phyloP scores from a whole-genome alignment of 1,140 invertebrate species.

The Drosophila bifasciata region DNA sequence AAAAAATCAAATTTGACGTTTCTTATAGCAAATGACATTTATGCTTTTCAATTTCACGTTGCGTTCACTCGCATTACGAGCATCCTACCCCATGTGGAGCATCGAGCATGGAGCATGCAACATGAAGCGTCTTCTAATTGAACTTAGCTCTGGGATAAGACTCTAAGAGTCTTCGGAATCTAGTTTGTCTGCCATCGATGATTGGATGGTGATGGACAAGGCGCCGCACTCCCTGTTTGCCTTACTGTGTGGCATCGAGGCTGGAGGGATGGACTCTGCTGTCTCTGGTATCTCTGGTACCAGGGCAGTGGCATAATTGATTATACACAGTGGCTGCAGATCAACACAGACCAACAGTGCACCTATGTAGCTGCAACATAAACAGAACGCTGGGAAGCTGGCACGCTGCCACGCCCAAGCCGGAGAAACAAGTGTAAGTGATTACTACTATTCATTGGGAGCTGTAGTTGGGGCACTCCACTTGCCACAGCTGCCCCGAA shows the following conservation, averaged over 20 bases:
- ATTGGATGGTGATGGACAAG: conserved; percentile 14
- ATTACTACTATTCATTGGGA: conserved; percentile 38
- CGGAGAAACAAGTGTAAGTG: conserved; percentile 35
- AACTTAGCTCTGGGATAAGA: conserved; percentile 38
- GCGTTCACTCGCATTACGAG: conserved; percentile 37
- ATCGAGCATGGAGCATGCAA: no score
- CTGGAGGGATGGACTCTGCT: background rate
- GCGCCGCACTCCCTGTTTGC: conserved; percentile 3
- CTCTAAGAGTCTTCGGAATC: background rate
- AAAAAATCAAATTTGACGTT: conserved; percentile 56
- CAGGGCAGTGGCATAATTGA: conserved; percentile 36
- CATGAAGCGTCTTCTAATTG: conserved; percentile 16
- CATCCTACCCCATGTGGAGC: background rate
- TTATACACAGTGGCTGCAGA: conserved; percentile 9
- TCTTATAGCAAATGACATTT: conserved; percentile 50
- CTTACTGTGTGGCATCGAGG: background rate
- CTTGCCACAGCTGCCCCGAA: conserved; percentile 3
- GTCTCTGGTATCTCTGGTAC: conserved; percentile 7
- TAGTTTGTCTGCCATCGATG: conserved; percentile 16
- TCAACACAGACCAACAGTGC: conserved; percentile 13
- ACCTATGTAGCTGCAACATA: conserved; percentile 23
- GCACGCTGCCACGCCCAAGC: conserved; percentile 14
- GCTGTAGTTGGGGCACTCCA: conserved; percentile 1
- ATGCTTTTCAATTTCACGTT: conserved; percentile 51
- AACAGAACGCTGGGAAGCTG: conserved; percentile 1